Evolutionary conservation across 1,140 invertebrate genomes (phyloP).

Genomic region (Nymphalis io): DNA sequence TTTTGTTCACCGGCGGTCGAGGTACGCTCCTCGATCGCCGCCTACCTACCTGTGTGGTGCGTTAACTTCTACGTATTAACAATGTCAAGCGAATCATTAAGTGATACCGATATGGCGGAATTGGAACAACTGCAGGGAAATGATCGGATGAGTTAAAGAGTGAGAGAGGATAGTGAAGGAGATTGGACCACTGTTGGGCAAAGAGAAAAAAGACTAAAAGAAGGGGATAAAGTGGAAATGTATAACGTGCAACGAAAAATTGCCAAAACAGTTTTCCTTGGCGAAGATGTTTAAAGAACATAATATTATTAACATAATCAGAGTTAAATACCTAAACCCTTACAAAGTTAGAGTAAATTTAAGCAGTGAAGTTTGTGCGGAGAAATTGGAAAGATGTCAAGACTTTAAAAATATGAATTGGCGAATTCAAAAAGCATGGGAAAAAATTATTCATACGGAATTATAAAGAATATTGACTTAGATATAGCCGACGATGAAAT

Average conservation of each 20-base stretch:
- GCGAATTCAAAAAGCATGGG: no score
- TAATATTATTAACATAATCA: neutral
- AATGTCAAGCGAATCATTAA: neutral
- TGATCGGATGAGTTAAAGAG: neutral
- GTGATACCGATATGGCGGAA: neutral
- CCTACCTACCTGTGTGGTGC: no score
- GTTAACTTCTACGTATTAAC: no score
- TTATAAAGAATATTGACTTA: no score
- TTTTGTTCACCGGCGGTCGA: no score
- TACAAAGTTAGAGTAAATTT: neutral
- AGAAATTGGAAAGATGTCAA: no score
- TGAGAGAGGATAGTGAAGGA: neutral
- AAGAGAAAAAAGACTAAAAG: neutral
- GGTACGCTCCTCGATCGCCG: no score
- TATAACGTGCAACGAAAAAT: conserved; percentile 6
- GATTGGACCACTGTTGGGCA: neutral
- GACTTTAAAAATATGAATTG: no score
- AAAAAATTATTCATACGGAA: no score
- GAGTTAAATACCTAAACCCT: neutral
- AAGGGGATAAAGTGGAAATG: neutral
- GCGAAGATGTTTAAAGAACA: neutral
- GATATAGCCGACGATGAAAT: no score
- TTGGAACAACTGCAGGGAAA: neutral
- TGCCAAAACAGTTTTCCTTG: conserved; percentile 5
- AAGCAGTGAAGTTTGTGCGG: no score